Percentiles rank a stretch among this genome's conserved stretches.
Conservation (phyloP, 2,888 invertebrate species). For the Napeogenes sylphis region DNA sequence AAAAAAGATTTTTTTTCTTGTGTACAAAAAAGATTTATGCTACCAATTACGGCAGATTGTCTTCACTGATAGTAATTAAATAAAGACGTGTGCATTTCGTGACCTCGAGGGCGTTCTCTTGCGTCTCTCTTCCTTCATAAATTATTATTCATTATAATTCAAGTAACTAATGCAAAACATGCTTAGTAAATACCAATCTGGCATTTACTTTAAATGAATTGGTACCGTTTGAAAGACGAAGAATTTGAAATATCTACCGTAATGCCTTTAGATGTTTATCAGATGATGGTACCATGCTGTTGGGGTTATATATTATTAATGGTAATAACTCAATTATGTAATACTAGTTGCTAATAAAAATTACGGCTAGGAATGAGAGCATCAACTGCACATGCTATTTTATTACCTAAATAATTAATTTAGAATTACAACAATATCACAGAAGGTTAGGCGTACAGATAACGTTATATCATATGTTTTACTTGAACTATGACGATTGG, state of each 20-base stretch:
- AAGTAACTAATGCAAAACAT: slow-evolving; percentile 24
- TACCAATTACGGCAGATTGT: slow-evolving; percentile 62
- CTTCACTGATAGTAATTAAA: slow-evolving; percentile 64
- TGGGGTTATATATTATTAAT: slow-evolving; percentile 18
- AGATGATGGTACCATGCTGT: slow-evolving; percentile 22
- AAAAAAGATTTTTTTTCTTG: not conserved
- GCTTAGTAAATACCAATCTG: slow-evolving; percentile 27
- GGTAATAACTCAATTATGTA: slow-evolving; percentile 11
- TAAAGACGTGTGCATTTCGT: slow-evolving; percentile 60
- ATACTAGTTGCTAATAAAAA: slow-evolving; percentile 6
- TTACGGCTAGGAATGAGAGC: too few species aligned
- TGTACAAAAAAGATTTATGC: slow-evolving; percentile 45
- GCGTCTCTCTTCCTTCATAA: slow-evolving; percentile 20
- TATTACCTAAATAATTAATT: too few species aligned
- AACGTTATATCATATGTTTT: too few species aligned
- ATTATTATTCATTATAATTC: slow-evolving; percentile 18
- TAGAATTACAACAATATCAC: too few species aligned
- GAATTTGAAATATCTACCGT: slow-evolving; percentile 27
- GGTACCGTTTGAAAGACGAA: slow-evolving; percentile 19
- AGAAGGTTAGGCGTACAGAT: too few species aligned
- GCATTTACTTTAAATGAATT: slow-evolving; percentile 28
- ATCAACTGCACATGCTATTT: too few species aligned
- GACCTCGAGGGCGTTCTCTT: slow-evolving; percentile 43
- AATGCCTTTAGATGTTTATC: slow-evolving; percentile 28
- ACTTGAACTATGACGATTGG: too few species aligned